Percentiles rank a stretch among this genome's conserved stretches.
phyloP scores from a whole-genome alignment of 2,113 vertebrate species.

The Prochilodus magdalenae region DNA sequence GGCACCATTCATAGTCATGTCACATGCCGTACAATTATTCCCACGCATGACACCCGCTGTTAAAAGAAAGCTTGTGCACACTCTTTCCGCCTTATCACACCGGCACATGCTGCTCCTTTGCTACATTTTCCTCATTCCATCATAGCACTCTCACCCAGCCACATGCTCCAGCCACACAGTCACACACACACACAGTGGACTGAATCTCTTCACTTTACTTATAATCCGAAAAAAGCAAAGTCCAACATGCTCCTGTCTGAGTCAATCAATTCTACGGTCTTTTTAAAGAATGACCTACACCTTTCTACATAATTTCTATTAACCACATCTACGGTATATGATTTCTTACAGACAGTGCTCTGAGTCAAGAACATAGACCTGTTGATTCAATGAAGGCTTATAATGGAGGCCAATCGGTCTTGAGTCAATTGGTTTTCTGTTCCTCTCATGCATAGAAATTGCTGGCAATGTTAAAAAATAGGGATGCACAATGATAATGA shows the following conservation, averaged over 20 bases:
- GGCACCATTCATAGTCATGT: conserved; percentile 41
- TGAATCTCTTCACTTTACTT: conserved; percentile 15
- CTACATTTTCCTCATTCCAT: conserved; percentile 12
- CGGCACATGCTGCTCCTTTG: conserved; percentile 16
- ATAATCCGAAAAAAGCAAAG: not conserved
- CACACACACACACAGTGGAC: conserved; percentile 12
- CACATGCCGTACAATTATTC: conserved; percentile 50
- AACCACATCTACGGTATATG: no score
- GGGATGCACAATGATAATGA: no score
- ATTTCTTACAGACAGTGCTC: no score
- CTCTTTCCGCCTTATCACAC: not conserved
- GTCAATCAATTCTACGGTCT: not conserved
- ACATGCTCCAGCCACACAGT: conserved; percentile 19
- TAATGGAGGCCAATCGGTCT: no score
- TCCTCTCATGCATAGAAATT: no score
- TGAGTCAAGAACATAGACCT: no score
- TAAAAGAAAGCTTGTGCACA: conserved; percentile 34
- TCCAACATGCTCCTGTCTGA: not conserved
- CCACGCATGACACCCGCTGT: conserved; percentile 30
- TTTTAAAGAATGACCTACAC: no score
- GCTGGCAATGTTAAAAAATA: no score
- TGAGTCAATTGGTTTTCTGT: no score
- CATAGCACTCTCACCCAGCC: conserved; percentile 10
- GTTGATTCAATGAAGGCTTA: no score
- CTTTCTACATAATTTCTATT: no score